Percentiles rank a stretch among this genome's conserved stretches.
Conservation (phyloP, 1,140 invertebrate genomes). For the Drosophila navojoa region DNA sequence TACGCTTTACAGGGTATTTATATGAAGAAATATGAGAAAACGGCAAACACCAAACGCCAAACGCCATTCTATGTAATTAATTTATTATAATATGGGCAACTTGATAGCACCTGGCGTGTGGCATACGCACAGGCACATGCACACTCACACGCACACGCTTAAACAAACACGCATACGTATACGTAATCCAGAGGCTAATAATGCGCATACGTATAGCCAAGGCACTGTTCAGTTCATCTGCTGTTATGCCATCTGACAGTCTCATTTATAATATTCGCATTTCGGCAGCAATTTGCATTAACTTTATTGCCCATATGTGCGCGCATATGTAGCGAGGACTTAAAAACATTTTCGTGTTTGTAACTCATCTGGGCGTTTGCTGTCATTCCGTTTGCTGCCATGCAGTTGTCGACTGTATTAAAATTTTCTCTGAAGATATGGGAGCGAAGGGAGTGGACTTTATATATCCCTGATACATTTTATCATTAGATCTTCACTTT, state of each 20-base stretch:
- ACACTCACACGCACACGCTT: no score
- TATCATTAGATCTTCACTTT: no score
- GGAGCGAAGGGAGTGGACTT: no score
- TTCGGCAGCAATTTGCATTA: constrained; percentile 69
- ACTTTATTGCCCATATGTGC: constrained; percentile 70
- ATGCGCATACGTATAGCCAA: not conserved
- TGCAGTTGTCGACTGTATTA: no score
- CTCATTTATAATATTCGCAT: constrained; percentile 48
- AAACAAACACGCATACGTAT: no score
- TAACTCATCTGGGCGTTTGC: constrained; percentile 8
- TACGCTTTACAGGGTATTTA: not conserved
- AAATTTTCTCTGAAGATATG: no score
- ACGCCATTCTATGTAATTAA: not conserved
- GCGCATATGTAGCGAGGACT: constrained; percentile 46
- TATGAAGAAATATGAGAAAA: not conserved
- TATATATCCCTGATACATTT: no score
- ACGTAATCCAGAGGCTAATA: constrained; percentile 9
- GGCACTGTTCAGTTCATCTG: constrained; percentile 3
- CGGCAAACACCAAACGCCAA: not conserved
- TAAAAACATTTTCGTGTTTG: constrained; percentile 46
- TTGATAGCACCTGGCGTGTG: not conserved
- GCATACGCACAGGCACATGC: not conserved
- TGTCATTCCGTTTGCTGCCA: constrained; percentile 24
- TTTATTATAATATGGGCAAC: not conserved
- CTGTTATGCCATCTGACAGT: constrained; percentile 41